These are phyloP conservation scores for Bujurquina vittata DNA, from an alignment of 2,113 vertebrate species.

Conservation along the genomic window DNA sequence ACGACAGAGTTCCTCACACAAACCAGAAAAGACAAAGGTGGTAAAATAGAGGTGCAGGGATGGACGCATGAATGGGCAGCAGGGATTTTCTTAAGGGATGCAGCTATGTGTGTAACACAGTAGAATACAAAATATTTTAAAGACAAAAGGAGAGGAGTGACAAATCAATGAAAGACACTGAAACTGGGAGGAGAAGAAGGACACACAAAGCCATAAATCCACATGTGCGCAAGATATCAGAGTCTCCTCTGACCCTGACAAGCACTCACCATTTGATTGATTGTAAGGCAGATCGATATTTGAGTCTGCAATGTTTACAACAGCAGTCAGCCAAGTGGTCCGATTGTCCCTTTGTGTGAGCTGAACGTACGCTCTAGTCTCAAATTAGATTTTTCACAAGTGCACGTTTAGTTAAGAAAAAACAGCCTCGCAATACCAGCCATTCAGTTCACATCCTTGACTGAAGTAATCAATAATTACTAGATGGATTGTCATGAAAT, in stretches of 20 bases:
- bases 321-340: conserved; percentile 18
- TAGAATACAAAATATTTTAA: not conserved
- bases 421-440: not conserved
- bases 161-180: conserved; percentile 14
- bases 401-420: not conserved
- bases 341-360: not conserved
- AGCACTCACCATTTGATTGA: conserved; percentile 51
- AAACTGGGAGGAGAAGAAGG: conserved; percentile 28
- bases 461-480: not conserved
- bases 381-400: not conserved
- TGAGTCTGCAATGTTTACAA: conserved; percentile 24
- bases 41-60: not conserved
- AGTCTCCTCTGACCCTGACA: conserved; percentile 56
- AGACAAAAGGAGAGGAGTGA: not conserved
- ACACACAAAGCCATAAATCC: conserved; percentile 49
- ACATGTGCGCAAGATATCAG: conserved; percentile 41
- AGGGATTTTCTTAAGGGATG: not conserved
- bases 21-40: conserved; percentile 1
- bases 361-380: not conserved
- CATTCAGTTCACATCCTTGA: not conserved
- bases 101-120: not conserved
- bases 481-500: not conserved
- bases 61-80: conserved; percentile 12
- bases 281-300: conserved; percentile 53
- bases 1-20: not conserved